These are phyloP conservation scores for Nothoprocta perdicaria DNA, from an alignment of 2,113 vertebrate species.

Conservation along the genomic window DNA sequence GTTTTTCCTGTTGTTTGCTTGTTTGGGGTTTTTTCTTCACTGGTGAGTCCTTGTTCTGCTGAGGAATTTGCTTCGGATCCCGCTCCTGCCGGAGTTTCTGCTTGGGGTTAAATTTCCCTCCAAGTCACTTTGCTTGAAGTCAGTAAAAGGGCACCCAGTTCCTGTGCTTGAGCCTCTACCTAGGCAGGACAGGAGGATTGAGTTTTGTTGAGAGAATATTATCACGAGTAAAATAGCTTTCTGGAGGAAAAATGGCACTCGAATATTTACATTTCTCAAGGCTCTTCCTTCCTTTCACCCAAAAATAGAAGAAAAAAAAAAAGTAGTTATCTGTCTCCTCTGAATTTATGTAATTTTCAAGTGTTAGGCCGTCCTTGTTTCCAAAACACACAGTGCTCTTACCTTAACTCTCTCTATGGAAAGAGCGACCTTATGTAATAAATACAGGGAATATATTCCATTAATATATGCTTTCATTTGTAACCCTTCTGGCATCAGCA, in stretches of 20 bases:
- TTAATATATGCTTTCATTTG: not conserved
- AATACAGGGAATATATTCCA: not conserved
- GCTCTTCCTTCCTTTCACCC: conserved; percentile 58
- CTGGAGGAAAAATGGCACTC: conserved; percentile 38
- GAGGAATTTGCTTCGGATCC: not conserved
- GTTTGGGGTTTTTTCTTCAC: not conserved
- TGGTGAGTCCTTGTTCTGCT: conserved; percentile 45
- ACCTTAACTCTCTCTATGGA: conserved; percentile 1
- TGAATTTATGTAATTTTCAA: conserved; percentile 40
- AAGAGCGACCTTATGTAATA: not conserved
- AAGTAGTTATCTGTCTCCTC: not conserved
- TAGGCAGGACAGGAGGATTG: conserved; percentile 8
- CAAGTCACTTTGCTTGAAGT: not conserved
- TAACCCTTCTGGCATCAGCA: not conserved
- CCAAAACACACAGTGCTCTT: not conserved
- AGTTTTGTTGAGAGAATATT: not conserved
- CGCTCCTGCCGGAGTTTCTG: not conserved
- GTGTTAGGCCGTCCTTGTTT: not conserved
- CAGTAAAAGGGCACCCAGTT: not conserved
- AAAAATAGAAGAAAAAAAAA: conserved; percentile 48
- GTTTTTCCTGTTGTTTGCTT: not conserved
- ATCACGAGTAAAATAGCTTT: conserved; percentile 11
- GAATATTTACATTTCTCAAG: conserved; percentile 67
- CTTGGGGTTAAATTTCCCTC: conserved; percentile 17
- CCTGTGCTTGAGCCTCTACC: not conserved